A percentile compares a stretch with the other conserved stretches of the same genome.
These are phyloP conservation scores for Malthinus seriepunctatus DNA, from an alignment of 2,888 invertebrate genomes.

Conservation along the genomic window DNA sequence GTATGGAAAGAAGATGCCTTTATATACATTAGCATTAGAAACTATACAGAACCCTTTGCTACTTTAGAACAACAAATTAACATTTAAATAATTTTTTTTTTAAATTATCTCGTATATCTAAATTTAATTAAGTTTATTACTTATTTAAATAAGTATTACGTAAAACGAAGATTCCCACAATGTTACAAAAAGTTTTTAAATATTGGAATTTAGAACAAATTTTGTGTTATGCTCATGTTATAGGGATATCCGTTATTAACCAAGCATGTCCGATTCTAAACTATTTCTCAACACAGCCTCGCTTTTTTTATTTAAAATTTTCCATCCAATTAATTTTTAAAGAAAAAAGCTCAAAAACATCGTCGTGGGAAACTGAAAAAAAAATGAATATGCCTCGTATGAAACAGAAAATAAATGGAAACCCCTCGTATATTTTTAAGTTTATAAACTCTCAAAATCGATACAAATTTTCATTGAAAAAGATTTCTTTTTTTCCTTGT, in stretches of 20 bases:
- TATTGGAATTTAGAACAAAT: conserved; percentile 8
- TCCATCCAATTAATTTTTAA: conserved; percentile 14
- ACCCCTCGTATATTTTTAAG: too few relatives aligned
- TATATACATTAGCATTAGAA: neutral
- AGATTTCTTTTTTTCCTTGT: too few relatives aligned
- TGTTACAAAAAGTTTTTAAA: too few relatives aligned
- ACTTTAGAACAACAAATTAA: conserved; percentile 3
- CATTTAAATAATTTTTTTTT: too few relatives aligned
- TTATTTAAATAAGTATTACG: too few relatives aligned
- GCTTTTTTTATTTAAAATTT: conserved; percentile 11
- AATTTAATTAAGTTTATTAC: too few relatives aligned
- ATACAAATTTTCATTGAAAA: too few relatives aligned
- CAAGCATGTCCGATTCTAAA: conserved; percentile 17
- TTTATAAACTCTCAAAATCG: too few relatives aligned
- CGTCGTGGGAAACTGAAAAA: neutral
- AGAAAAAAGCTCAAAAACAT: neutral
- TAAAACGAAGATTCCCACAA: too few relatives aligned
- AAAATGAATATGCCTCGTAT: too few relatives aligned
- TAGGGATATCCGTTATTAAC: conserved; percentile 22
- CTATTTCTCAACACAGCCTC: conserved; percentile 16
- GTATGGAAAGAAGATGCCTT: conserved; percentile 14
- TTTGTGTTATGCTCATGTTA: conserved; percentile 10
- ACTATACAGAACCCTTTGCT: neutral
- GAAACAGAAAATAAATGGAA: too few relatives aligned
- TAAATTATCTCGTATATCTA: too few relatives aligned